phyloP scores from a whole-genome alignment of 2,113 vertebrate species.

The Hippoglossus stenolepis region DNA sequence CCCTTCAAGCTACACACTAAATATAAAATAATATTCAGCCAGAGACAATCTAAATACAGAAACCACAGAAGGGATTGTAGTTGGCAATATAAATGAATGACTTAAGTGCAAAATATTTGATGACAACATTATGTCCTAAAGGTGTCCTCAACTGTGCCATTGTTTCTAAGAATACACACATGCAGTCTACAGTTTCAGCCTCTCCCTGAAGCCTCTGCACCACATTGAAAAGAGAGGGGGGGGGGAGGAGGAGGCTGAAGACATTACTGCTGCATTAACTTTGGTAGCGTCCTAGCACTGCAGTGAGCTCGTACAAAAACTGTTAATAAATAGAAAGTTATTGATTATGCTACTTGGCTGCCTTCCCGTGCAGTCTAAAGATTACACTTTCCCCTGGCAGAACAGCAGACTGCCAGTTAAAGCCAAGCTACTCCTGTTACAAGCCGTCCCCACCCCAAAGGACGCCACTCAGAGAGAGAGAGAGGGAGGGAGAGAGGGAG shows the following conservation, averaged over 20 bases:
- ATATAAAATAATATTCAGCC: background rate
- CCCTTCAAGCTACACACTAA: background rate
- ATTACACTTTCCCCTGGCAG: constrained; percentile 71
- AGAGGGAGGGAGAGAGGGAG: background rate
- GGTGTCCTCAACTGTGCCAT: constrained; percentile 37
- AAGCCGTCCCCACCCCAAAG: constrained; percentile 53
- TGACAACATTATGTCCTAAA: constrained; percentile 43
- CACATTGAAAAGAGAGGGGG: constrained; percentile 36
- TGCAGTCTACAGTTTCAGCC: constrained; percentile 60
- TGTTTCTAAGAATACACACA: constrained; percentile 67
- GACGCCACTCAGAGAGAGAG: constrained; percentile 32
- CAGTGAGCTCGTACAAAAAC: constrained; percentile 79
- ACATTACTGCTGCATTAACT: constrained; percentile 73
- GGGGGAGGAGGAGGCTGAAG: constrained; percentile 42
- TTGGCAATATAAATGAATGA: constrained; percentile 7
- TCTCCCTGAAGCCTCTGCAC: constrained; percentile 43
- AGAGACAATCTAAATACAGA: constrained; percentile 1
- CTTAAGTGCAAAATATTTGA: constrained; percentile 23
- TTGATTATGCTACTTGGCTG: constrained; percentile 79
- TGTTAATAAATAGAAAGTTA: constrained; percentile 82
- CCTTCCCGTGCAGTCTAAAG: constrained; percentile 69
- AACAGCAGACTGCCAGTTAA: constrained; percentile 64
- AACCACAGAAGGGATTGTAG: background rate
- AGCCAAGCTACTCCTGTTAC: constrained; percentile 71
- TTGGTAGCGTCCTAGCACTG: constrained; percentile 67